These are phyloP conservation scores for Hipparchia semele DNA, from an alignment of 2,888 invertebrate species.

Conservation along the genomic window DNA sequence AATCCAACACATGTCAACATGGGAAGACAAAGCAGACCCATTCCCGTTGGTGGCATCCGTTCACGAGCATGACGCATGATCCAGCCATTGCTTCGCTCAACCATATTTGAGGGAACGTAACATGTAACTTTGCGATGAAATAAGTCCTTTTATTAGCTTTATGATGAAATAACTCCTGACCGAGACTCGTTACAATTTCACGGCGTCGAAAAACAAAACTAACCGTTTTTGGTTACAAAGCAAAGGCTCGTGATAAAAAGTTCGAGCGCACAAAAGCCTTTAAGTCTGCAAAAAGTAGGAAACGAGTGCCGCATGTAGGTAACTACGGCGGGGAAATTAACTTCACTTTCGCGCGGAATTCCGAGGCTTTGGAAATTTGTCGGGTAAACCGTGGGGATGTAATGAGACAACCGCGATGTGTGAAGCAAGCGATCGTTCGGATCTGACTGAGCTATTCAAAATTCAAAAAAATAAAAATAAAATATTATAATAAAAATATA, in stretches of 20 bases:
- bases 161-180: neutral
- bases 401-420: constrained; percentile 46
- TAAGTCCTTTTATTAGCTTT: neutral
- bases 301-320: constrained; percentile 11
- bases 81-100: no score
- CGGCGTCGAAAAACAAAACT: neutral
- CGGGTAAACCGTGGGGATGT: constrained; percentile 54
- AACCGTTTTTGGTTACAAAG: constrained; percentile 7
- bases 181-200: neutral
- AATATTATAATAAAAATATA: no score
- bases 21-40: no score
- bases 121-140: no score
- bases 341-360: constrained; percentile 51
- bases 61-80: no score
- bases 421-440: constrained; percentile 8
- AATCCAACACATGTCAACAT: no score
- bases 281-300: constrained; percentile 35
- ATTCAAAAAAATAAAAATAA: no score
- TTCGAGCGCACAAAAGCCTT: constrained; percentile 28
- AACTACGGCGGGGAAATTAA: constrained; percentile 48
- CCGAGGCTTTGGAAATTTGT: constrained; percentile 58
- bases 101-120: no score
- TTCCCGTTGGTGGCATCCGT: no score
- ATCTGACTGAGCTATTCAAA: constrained; percentile 1
- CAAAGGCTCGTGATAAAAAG: constrained; percentile 18